Evolutionary conservation across 2,113 vertebrate genomes (phyloP), one percentile per base, ranked within the genome.

Genomic region (Heptranchias perlo): DNA sequence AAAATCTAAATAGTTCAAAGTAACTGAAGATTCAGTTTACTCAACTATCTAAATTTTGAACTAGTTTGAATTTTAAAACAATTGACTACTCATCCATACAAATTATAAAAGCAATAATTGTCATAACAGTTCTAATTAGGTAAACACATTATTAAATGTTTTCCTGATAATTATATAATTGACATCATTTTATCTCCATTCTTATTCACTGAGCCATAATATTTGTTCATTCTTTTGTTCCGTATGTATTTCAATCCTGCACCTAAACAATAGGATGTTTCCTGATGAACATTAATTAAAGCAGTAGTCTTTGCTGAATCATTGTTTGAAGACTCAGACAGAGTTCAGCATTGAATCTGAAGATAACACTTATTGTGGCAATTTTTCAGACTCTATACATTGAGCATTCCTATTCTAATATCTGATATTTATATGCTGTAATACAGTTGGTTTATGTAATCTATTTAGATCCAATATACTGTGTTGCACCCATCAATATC

Each of bases 211-310:
- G 49, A 87, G 23, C 47, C 84, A 87, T 52, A 49, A 87, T 87
- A 87, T 49, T 87, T 87, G 84, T 87, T 87, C 47, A 49, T 49
- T 87, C 82, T 52, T 87, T 87, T 87, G 84, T 11, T 82, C 76
- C n/a, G 4, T 28, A 52, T 28, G 49, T 87, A 28, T 87, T 87
- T 87, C 82, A 86, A 49, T 47, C 4, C 82, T 23, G 82, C 44
- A 52, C 44, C 84, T 52, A 87, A 87, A 87, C 47, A 52, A 28
- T 25, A 5, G 21, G 23, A 21, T 0, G 25, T 52, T 52, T 44
- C 39, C 52, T 52, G 47, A 52, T 87, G 84, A 52, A 87, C 84
- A 28, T 49, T 86, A 86, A 86, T 87, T 25, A 52, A 21, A 52
- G 21, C 11, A 16, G 64, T 67, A 21, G 13, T 67, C 64, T 54